Conservation (phyloP, 2,888 invertebrate genomes). For the Sinotaia quadrata region DNA sequence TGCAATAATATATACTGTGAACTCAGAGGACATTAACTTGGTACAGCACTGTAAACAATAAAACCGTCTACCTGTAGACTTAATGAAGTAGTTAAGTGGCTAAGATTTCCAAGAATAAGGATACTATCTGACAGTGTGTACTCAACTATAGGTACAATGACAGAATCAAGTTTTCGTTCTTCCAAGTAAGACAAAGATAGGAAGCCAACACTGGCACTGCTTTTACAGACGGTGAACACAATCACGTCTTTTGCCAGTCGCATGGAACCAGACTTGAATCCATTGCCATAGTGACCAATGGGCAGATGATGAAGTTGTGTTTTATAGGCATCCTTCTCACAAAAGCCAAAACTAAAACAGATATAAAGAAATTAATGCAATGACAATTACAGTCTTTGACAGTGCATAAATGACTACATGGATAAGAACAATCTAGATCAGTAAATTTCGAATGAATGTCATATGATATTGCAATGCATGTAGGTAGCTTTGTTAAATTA, state of each 20-base stretch:
- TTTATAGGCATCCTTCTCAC: slow-evolving; percentile 56
- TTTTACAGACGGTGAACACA: slow-evolving; percentile 62
- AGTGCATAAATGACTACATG: no score
- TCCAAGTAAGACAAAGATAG: slow-evolving; percentile 67
- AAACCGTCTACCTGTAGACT: no score
- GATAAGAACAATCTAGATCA: no score
- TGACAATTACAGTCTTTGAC: no score
- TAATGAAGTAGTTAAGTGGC: no score
- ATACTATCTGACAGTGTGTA: slow-evolving; percentile 61
- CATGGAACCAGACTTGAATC: slow-evolving; percentile 71
- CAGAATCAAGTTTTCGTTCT: slow-evolving; percentile 60
- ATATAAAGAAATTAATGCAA: no score
- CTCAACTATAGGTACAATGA: slow-evolving; percentile 67
- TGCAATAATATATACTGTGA: no score
- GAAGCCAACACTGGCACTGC: slow-evolving; percentile 63
- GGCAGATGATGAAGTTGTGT: slow-evolving; percentile 56
- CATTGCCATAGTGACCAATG: slow-evolving; percentile 70
- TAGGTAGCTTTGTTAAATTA: no score
- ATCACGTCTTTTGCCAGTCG: slow-evolving; percentile 68
- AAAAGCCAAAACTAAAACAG: slow-evolving; percentile 68
- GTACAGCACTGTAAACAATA: no score
- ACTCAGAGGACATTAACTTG: no score
- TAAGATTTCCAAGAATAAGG: slow-evolving; percentile 48
- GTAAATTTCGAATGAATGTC: no score
- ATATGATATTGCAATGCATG: no score